Evolutionary conservation across 2,888 invertebrate species (phyloP), one percentile per base, ranked within the genome.

Genomic region (Drosophila leonis): DNA sequence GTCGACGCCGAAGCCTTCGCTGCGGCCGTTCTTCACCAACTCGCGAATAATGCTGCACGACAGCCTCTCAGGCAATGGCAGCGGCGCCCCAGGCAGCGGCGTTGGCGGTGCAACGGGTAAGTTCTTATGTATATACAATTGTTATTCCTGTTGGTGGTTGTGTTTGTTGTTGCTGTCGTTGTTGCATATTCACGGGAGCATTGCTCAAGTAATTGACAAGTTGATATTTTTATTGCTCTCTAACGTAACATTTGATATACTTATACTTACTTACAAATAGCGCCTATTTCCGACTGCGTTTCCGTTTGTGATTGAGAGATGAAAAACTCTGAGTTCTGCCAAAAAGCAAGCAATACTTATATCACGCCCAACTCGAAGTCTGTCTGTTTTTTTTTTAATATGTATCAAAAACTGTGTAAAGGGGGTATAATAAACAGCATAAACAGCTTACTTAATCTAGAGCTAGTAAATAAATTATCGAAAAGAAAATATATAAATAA

Each of bases 1-100:
- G 75, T 99, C 98, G 82, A 98, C 98, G 51, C 99, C 99, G 20
- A 99, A 99, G 93, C 99, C 99, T 51, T 98, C 98, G 81, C 94
- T 99, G 78, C 94, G 98, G 91, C 98, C 98, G 6, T 98, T 98
- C 94, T 98, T 98, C 94, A 97, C 98, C 91, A 97, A 97, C 93
- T 97, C 97, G 81, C 94, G 97, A 78, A 97, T 97, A 82, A 95
- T 97, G 82, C 94, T 95, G 71, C 94, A 94, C 74, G 94, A 94
- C 75, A 93, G 91, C 79, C 84, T 88, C 61, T 62, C 77, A 7
- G 83, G 90, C 39, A 80, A 83, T 35, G 75, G 71, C 18, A 63
- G 67, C 33, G 65, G 67, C 29, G 57, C 46, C 49, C 65, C 59
- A 10, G 77, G 75, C 18, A 54, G 67, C n/a, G 78, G 75, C 24